These are phyloP conservation scores for Mastomys coucha DNA, from an alignment of 2,113 vertebrate genomes.

Conservation along the genomic window DNA sequence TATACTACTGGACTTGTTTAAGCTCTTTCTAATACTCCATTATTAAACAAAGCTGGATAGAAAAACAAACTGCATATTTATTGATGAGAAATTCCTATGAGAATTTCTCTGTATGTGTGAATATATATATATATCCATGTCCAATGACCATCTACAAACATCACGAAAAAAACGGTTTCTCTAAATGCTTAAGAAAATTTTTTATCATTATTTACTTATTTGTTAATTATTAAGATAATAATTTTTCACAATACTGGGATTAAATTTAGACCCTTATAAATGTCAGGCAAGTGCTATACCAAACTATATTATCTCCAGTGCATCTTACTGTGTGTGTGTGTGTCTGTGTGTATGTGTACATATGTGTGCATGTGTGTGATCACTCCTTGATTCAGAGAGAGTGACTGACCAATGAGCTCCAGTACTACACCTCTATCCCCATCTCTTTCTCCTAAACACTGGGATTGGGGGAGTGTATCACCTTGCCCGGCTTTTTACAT, in stretches of 20 bases:
- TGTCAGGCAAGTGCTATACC: neutral
- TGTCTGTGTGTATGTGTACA: neutral
- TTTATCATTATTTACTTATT: neutral
- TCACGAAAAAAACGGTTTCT: neutral
- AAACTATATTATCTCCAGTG: neutral
- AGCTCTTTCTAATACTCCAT: neutral
- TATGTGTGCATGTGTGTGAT: neutral
- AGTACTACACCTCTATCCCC: neutral
- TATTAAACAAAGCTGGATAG: neutral
- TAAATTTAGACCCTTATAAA: neutral
- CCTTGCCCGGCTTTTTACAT: neutral
- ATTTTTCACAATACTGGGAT: neutral
- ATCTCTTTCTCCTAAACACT: neutral
- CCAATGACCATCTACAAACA: neutral
- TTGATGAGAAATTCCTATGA: slow-evolving; percentile 27
- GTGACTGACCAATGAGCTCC: neutral
- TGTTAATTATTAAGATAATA: neutral
- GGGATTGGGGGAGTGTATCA: neutral
- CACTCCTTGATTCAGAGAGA: neutral
- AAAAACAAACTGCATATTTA: neutral
- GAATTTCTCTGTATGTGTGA: neutral
- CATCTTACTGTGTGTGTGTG: neutral
- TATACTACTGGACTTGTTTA: neutral
- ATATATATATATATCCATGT: too few relatives aligned
- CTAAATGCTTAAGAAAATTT: neutral